Conservation (phyloP, 1,140 invertebrate genomes). For the Psilanteris sp. region DNA sequence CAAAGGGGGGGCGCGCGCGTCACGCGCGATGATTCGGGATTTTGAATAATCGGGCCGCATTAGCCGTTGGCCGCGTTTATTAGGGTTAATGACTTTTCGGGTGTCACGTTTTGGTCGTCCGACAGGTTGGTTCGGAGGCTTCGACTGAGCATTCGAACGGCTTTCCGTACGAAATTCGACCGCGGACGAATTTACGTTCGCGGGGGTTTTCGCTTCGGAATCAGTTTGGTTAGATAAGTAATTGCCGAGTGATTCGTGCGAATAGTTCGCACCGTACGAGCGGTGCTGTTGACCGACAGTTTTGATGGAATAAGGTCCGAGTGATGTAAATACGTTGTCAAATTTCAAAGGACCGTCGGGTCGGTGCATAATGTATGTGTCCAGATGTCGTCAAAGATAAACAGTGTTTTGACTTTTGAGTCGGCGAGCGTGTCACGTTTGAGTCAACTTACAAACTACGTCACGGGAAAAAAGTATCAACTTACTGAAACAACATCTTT, state of each 20-base stretch:
- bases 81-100: neutral
- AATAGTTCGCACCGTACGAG: no score
- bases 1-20: conserved; percentile 5
- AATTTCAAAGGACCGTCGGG: conserved; percentile 3
- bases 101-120: no score
- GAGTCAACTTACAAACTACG: conserved; percentile 26
- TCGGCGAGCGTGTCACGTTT: conserved; percentile 23
- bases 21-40: conserved; percentile 5
- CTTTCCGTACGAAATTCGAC: no score
- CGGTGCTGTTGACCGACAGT: no score
- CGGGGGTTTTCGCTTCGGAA: no score
- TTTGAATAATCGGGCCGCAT: conserved; percentile 2
- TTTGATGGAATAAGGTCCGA: no score
- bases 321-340: conserved; percentile 13
- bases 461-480: conserved; percentile 51
- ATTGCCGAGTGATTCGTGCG: no score
- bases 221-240: no score
- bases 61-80: neutral
- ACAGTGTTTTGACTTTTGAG: conserved; percentile 25
- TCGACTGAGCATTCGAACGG: no score
- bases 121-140: no score
- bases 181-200: no score
- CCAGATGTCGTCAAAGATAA: conserved; percentile 36
- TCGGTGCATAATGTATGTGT: conserved; percentile 12
- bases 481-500: conserved; percentile 50